Conservation (phyloP, 2,113 vertebrate species). For the Lepus americanus region DNA sequence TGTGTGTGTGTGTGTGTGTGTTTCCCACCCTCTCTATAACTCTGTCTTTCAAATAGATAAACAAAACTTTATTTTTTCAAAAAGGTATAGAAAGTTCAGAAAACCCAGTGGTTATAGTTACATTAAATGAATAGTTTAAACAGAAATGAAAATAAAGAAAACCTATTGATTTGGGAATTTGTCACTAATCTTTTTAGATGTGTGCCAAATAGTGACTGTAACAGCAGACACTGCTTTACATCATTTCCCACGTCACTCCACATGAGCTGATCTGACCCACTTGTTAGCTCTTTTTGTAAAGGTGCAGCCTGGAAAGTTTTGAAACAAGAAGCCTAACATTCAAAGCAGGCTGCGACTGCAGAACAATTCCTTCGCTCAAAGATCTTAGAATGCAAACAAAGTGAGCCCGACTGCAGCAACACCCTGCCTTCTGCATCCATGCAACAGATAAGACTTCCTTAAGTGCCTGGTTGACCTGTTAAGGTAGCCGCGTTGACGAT, state of each 20-base stretch:
- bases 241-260: not conserved
- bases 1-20: too few relatives aligned
- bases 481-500: slow-evolving; percentile 96
- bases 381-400: not conserved
- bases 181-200: not conserved
- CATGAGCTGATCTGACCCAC: not conserved
- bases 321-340: not conserved
- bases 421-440: not conserved
- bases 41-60: too few relatives aligned
- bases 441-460: not conserved
- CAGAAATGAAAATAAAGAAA: not conserved
- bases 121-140: not conserved
- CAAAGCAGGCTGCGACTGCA: not conserved
- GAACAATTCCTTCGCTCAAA: not conserved
- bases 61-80: not conserved
- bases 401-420: not conserved
- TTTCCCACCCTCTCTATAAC: too few relatives aligned
- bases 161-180: not conserved
- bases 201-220: not conserved
- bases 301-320: not conserved
- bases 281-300: not conserved
- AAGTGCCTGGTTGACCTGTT: slow-evolving; percentile 90
- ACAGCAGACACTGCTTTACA: not conserved
- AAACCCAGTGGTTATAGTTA: not conserved
- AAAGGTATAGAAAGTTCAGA: not conserved